A percentile compares a stretch with the other conserved stretches of the same genome.
Conservation (phyloP, 53 echinoderm and acorn worm genomes). For the Temnopleurus reevesii region DNA sequence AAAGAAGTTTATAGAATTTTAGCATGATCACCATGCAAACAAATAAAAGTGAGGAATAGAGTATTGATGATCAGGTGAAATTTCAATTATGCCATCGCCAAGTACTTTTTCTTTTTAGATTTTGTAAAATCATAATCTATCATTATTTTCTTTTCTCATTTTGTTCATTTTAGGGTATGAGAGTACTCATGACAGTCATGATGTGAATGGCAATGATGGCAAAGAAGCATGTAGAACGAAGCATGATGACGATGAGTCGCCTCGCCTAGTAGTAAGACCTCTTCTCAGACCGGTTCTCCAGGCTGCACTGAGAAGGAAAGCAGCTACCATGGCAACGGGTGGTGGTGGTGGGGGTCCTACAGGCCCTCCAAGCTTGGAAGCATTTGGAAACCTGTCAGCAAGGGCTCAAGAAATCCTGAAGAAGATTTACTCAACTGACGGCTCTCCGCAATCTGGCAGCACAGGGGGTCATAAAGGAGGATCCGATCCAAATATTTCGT, state of each 20-base stretch:
- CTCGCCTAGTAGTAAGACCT: not conserved
- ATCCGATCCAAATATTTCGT: slow-evolving; percentile 18
- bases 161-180: not conserved
- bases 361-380: slow-evolving; percentile 70
- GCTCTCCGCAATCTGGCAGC: not conserved
- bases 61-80: too few relatives aligned
- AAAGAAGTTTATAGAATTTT: too few relatives aligned
- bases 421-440: slow-evolving; percentile 71
- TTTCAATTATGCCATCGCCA: too few relatives aligned
- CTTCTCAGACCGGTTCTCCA: not conserved
- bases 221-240: not conserved
- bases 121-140: not conserved
- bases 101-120: too few relatives aligned
- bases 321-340: not conserved
- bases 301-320: not conserved
- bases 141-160: not conserved
- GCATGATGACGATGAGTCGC: not conserved
- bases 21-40: too few relatives aligned
- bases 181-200: not conserved
- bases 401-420: slow-evolving; percentile 91
- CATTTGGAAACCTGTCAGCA: slow-evolving; percentile 78
- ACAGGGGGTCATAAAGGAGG: not conserved
- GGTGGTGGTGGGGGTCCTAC: slow-evolving; percentile 27
- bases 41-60: too few relatives aligned
- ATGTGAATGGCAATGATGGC: not conserved